These are phyloP conservation scores for Drepanosiphum platanoidis DNA, from an alignment of 2,888 invertebrate species.

Conservation along the genomic window DNA sequence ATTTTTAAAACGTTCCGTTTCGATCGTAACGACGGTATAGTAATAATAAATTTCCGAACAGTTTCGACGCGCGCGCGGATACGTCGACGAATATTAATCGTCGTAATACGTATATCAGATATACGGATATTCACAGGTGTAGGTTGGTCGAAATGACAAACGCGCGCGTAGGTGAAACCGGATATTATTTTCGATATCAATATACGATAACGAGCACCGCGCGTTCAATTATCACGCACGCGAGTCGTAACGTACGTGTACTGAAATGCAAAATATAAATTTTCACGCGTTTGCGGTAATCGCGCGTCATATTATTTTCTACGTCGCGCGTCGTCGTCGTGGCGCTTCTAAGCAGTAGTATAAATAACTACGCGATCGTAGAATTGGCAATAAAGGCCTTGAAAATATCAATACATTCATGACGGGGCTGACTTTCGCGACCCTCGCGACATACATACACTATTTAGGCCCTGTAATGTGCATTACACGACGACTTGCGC, in stretches of 20 bases:
- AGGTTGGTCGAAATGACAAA: conserved; percentile 1
- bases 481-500: not conserved
- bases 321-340: not conserved
- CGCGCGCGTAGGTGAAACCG: conserved; percentile 13
- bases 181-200: conserved; percentile 18
- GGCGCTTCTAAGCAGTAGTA: not conserved
- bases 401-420: not conserved
- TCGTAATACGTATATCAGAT: too few species aligned
- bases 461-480: not conserved
- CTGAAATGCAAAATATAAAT: too few species aligned
- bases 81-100: not conserved
- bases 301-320: too few species aligned
- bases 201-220: too few species aligned
- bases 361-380: too few species aligned
- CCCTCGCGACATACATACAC: not conserved
- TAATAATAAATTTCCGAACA: not conserved
- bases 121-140: too few species aligned
- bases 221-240: not conserved
- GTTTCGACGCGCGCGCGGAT: not conserved
- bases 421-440: not conserved
- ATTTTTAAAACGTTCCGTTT: too few species aligned
- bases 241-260: too few species aligned
- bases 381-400: not conserved
- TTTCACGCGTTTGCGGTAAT: not conserved
- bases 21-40: too few species aligned